Base-by-base conservation (phyloP, 2,113 vertebrate species). In the Callipepla squamata region DNA sequence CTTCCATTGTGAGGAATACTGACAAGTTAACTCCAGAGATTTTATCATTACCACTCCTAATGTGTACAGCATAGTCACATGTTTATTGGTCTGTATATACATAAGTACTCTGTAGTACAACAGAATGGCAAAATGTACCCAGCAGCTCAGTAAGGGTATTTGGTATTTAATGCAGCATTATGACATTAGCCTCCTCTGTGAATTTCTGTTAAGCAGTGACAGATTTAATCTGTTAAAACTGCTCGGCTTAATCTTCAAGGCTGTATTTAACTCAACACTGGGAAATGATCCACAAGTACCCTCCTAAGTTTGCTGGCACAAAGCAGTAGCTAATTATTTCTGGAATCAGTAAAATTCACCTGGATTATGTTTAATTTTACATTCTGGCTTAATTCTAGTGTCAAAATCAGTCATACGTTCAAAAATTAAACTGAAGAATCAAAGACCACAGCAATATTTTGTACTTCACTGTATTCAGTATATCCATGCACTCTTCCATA, bases 151-250 rank as follows among this genome's bases (percentile, higher is more conserved):
- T 62, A 83, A 68, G 51, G 16, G 34, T 13, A 63, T 84, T 79
- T 74, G 65, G 28, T n/a, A 63, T 45, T n/a, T 45, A 67, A 72
- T 7, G n/a, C 12, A 89, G 34, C 20, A 26, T 44, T 85, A 63
- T 68, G 45, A 59, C 28, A 45, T 9, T 9, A 63, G 44, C 30
- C 76, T 93, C 50, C 62, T 50, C 30, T 40, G 83, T 40, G 58
- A 50, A 87, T 9, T 61, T 62, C 68, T 69, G 21, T 62, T 91
- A 80, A 23, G 66, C 23, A 84, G 72, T 4, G 63, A 86, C 63
- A 89, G 55, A 76, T 63, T 34, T 80, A 32, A 96, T 85, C 81
- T 93, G 76, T 85, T 72, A 25, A 68, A 42, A 23, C 40, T 74
- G 15, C 83, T 74, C 74, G 73, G 44, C 28, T 61, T 83, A 77